These are phyloP conservation scores for Corythoichthys intestinalis DNA, from an alignment of 2,113 vertebrate species.

Conservation along the genomic window DNA sequence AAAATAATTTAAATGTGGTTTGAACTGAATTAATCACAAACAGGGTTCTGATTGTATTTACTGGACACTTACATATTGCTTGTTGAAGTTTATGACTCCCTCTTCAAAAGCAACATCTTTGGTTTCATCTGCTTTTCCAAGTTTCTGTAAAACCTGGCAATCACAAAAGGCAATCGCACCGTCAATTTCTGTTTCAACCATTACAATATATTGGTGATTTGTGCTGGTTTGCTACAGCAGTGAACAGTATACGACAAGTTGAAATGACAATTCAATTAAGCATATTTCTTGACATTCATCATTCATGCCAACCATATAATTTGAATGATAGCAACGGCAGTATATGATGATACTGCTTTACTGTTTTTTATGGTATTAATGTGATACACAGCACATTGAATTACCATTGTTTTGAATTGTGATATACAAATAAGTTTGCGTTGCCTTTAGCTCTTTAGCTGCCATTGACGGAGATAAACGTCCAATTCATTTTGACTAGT, in stretches of 20 bases:
- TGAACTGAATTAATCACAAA: not conserved
- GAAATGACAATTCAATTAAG: not conserved
- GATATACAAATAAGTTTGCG: too few species aligned
- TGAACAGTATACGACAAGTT: not conserved
- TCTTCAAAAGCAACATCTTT: constrained; percentile 96
- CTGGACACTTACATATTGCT: constrained; percentile 82
- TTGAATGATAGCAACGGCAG: not conserved
- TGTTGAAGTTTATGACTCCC: constrained; percentile 95
- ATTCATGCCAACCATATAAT: too few species aligned
- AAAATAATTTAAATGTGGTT: not conserved
- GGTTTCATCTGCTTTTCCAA: constrained; percentile 97
- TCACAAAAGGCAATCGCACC: not conserved
- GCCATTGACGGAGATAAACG: too few species aligned
- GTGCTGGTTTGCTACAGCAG: not conserved
- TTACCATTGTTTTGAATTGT: too few species aligned
- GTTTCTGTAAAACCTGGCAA: constrained; percentile 91
- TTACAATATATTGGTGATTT: not conserved
- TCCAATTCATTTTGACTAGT: too few species aligned
- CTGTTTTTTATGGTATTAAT: not conserved
- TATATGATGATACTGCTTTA: not conserved
- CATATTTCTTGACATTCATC: too few species aligned
- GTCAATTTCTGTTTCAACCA: not conserved
- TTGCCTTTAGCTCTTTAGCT: too few species aligned
- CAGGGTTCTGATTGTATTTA: not conserved
- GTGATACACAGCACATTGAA: too few species aligned